A percentile compares a stretch with the other conserved stretches of the same genome.
Conservation (phyloP, 2,797 vertebrate genomes). For the Avahi laniger region DNA sequence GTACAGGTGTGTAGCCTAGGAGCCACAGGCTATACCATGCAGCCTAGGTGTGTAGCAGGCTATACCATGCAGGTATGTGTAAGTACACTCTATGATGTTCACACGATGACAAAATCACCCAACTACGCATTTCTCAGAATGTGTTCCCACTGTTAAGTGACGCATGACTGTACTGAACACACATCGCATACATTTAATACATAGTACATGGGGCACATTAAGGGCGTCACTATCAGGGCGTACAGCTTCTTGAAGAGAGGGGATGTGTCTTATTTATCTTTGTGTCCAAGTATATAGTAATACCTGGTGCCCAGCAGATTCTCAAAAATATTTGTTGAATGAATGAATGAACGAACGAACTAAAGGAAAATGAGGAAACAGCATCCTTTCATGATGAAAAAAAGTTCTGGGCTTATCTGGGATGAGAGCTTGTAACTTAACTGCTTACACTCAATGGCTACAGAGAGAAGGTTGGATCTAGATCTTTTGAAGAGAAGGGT, state of each 20-base stretch:
- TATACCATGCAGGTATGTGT: background rate
- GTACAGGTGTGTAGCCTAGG: background rate
- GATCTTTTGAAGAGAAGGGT: background rate
- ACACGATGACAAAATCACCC: background rate
- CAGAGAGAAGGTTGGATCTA: background rate
- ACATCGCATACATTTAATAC: background rate
- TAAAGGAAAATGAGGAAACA: background rate
- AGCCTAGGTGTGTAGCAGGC: background rate
- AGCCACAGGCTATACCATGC: background rate
- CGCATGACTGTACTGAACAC: background rate
- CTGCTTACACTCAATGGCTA: background rate
- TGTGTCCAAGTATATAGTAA: background rate
- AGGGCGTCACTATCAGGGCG: background rate
- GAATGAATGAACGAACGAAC: background rate
- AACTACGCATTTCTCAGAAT: background rate
- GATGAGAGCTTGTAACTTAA: background rate
- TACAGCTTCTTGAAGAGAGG: background rate
- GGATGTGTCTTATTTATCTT: background rate
- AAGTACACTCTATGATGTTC: background rate
- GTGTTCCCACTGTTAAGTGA: background rate
- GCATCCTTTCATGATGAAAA: background rate
- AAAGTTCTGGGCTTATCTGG: background rate
- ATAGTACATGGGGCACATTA: accelerated
- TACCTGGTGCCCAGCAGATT: background rate
- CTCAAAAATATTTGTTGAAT: background rate